Percentiles rank a stretch among this genome's conserved stretches.
Evolutionary conservation across 92 coral and sea anemone genomes (phyloP).

Genomic region (Phymanthus crucifer): DNA sequence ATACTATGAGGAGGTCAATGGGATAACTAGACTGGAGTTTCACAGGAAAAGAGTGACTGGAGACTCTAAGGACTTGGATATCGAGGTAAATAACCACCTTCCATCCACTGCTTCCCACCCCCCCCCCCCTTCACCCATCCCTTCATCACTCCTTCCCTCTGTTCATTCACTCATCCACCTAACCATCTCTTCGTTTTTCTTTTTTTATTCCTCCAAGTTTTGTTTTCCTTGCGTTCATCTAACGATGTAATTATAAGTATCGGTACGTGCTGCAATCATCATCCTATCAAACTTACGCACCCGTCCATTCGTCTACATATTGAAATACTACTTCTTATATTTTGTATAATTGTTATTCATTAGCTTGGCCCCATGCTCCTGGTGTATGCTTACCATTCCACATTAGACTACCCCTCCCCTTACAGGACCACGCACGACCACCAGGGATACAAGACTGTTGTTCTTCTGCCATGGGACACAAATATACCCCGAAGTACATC

Average conservation of each 20-base stretch:
- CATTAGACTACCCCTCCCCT: slow-evolving; percentile 41
- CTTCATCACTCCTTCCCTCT: not conserved
- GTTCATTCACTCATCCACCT: not conserved
- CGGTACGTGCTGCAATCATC: too few species aligned
- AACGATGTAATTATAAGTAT: not conserved
- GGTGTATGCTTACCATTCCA: slow-evolving; percentile 50
- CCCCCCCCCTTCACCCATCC: not conserved
- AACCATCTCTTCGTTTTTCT: not conserved
- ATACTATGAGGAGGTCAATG: slow-evolving; percentile 32
- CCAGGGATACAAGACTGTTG: slow-evolving; percentile 41
- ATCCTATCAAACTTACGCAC: too few species aligned
- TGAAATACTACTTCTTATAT: too few species aligned
- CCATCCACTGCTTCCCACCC: not conserved
- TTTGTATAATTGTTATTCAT: not conserved
- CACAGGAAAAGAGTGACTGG: slow-evolving; percentile 47
- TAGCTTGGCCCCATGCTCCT: slow-evolving; percentile 50
- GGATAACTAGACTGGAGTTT: slow-evolving; percentile 42
- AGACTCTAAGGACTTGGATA: slow-evolving; percentile 30
- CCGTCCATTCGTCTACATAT: too few species aligned
- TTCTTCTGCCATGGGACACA: slow-evolving; percentile 31
- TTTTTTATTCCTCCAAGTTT: not conserved
- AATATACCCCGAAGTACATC: slow-evolving; percentile 6
- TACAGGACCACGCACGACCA: slow-evolving; percentile 48
- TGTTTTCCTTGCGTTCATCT: not conserved
- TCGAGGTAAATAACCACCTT: slow-evolving; percentile 7